Evolutionary conservation across 2,888 invertebrate genomes (phyloP), one percentile per base, ranked within the genome.

Genomic region (Leptodirus hochenwartii): DNA sequence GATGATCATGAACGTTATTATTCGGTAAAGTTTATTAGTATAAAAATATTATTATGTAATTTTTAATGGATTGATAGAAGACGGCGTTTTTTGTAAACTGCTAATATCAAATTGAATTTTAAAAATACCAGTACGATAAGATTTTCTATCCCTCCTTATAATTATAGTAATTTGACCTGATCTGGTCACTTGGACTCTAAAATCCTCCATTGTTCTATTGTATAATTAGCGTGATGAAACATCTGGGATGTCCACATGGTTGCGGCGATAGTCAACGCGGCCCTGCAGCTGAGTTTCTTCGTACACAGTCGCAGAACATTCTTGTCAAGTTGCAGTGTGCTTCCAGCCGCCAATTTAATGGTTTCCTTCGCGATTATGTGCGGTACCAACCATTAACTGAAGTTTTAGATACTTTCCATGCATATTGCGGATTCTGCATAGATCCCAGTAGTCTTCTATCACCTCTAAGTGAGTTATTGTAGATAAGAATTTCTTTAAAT

Each of bases 171-270:
- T n/a, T n/a, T n/a, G n/a, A n/a, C n/a, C n/a, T n/a, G n/a, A n/a
- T n/a, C n/a, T n/a, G n/a, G n/a, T n/a, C n/a, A n/a, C n/a, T n/a
- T n/a, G n/a, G n/a, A n/a, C n/a, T n/a, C n/a, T n/a, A n/a, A n/a
- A n/a, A n/a, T n/a, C n/a, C n/a, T n/a, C n/a, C n/a, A 8, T 25
- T 25, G 25, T 25, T 25, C 8, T 8, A 25, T n/a, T 27, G 3
- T 17, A 3, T 2, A 10, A 50, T 44, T 39, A 84, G 88, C 43
- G 68, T 90, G 4, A 64, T 91, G 31, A 77, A 80, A 35, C 84
- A 87, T 43, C 60, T 98, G 15, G 96, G 96, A 1, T 98, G 98
- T 51, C 81, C 82, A 1, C 85, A 95, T 53, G 93, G 91, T 2
- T 98, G 96, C 50, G 64, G 70, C 4, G 77, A 81, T 32, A 85